Base-by-base conservation (phyloP, 1,140 invertebrate genomes). In the Adelges cooleyi region DNA sequence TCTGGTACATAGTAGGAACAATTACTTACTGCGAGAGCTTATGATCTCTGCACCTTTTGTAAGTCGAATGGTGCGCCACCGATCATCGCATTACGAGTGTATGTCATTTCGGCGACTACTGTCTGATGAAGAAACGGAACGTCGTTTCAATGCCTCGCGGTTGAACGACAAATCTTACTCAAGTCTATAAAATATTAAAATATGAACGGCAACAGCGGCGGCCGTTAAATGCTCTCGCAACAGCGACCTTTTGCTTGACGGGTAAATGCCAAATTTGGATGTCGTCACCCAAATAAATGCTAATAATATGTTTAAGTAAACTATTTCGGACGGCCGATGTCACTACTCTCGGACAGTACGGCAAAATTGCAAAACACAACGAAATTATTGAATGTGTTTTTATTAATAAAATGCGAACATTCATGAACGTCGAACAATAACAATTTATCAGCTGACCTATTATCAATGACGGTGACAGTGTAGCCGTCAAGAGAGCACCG, bases 381-480 rank as follows among this genome's bases (percentile, higher is more conserved):
- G 29, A 53, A 53, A 53, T 38, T 48, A 36, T 18, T 48, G 17
- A 6, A 17, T 44, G 40, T 44, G 11, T 48, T 18, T 42, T 15
- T 62, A 33, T 48, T 48, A 48, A 62, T 48, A 62, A 62, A 62
- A 62, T 3, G 27, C 23, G 27, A 62, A 62, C 40, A 13, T 33
- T 48, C 25, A n/a, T 25, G 56, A 62, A 62, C 56, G 46, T 46
- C 42, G 56, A 62, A 62, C 56, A 62, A 62, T 48, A 62, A 62
- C 56, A 62, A 62, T 62, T 62, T 48, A 62, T 62, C 56, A 62
- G 56, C 56, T 62, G 56, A 15, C 5, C 27, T 1, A 25, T 62
- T 62, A 62, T 62, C 56, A 62, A 20, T 5, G 54, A 4, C 1
- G 2, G 17, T 9, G 44, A 27, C 54, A 59, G 54, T 59, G 40